Base-by-base conservation (phyloP, 2,888 invertebrate genomes). In the Latheticus oryzae region DNA sequence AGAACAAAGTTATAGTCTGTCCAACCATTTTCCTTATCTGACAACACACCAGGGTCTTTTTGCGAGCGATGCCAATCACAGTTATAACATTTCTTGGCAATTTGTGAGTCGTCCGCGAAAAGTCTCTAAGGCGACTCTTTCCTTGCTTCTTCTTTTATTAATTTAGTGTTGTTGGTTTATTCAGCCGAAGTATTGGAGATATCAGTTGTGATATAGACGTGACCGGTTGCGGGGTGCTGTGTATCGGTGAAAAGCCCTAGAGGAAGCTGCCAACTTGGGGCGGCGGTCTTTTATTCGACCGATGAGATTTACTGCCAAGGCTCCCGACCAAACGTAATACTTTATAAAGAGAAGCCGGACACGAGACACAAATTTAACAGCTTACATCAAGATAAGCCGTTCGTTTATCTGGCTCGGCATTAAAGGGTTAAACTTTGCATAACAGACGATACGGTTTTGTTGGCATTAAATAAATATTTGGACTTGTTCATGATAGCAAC, bases 231-330 rank as follows among this genome's bases (percentile, higher is more conserved):
- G 59, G 26, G 16, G 35, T 35, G 23, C n/a, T 16, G 15, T 35
- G 13, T 9, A 37, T 37, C 30, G 26, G 16, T 48, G 48, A 7
- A 38, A 50, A 38, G 24, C 68, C 68, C 64, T 40, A 59, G 66
- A 67, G 67, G 50, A 59, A 65, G 52, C 65, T 66, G 67, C 66
- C 68, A 65, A 52, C 37, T 56, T 58, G 58, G 45, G 43, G 17
- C 53, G 58, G 58, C 55, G 61, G 61, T 66, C 66, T 64, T 69
- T 71, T 68, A 67, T 68, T 64, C 63, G 59, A 58, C 59, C 64
- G 63, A 60, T 62, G 65, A 70, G 70, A 71, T 71, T 71, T 71
- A 71, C 63, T 67, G 66, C 67, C 47, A 48, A 54, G 57, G 55
- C 63, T 63, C 61, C 62, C 54, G 56, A 67, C 64, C 57, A 59